Evolutionary conservation across 2,113 vertebrate genomes (phyloP).

Genomic region (Tetrax tetrax): DNA sequence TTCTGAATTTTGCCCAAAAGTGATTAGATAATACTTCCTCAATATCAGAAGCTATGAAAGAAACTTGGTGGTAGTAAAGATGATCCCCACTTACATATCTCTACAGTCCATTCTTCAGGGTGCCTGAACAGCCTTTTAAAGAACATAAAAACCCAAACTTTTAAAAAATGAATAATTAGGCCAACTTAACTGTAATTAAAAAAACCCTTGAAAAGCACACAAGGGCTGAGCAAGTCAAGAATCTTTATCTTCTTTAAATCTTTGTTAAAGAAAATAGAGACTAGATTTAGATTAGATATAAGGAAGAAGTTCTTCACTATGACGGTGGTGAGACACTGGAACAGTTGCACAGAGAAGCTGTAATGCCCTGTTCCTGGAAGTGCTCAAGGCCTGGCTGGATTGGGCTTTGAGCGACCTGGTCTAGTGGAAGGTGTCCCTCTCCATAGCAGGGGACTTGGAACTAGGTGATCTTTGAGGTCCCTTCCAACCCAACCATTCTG

Average conservation of each 20-base stretch:
- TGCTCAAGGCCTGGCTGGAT: no score
- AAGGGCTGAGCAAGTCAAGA: neutral
- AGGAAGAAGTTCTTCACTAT: no score
- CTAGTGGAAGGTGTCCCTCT: no score
- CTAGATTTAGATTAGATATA: no score
- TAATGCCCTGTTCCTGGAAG: no score
- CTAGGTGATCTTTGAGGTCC: no score
- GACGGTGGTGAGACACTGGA: no score
- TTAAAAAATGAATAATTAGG: neutral
- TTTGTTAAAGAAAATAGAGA: neutral
- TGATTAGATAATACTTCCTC: neutral
- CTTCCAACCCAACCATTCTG: no score
- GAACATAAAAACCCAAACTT: fast-evolving
- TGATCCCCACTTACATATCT: neutral
- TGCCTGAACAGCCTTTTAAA: neutral
- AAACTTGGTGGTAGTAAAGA: neutral
- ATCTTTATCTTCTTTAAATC: neutral
- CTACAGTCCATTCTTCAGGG: neutral
- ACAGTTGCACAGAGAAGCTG: no score
- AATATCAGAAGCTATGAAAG: neutral
- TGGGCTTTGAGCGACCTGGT: no score
- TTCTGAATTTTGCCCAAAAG: neutral
- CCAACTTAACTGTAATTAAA: neutral
- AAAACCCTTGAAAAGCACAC: neutral
- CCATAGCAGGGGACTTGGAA: no score